Evolutionary conservation across 2,113 vertebrate genomes (phyloP), one percentile per base, ranked within the genome.

Genomic region (Malurus elegans): DNA sequence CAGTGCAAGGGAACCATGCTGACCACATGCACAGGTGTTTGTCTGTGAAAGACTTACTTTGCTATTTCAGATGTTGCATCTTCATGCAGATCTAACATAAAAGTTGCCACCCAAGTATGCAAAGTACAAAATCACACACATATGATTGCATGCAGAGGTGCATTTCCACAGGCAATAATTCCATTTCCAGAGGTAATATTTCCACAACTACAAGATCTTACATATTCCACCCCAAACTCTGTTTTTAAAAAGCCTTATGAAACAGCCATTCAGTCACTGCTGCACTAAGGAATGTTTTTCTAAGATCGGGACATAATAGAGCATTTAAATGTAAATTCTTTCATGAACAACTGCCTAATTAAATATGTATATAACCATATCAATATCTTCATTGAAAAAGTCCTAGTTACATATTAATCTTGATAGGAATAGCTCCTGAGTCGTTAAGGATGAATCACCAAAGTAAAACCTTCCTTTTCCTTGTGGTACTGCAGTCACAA

Each of bases 251-350:
- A n/a, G 61, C 34, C 32, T 80, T 80, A 66, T 25, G n/a, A 71
- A 93, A 69, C 48, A 88, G 29, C 44, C 89, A 14, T 54, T 75
- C 65, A 94, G 36, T 44, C 61, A 79, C 34, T 44, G 45, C 13
- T 67, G 32, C 50, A 69, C 36, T 48, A 79, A 57, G 7, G 13
- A 82, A 61, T 40, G 16, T 18, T 93, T 48, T 56, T 74, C 36
- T 83, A 48, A 56, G 36, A 85, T 67, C 38, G 67, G 42, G 54
- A 82, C 17, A 87, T 56, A 94, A 87, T 4, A 92, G 66, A 73
- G 62, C 15, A 92, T 93, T 82, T 86, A 71, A 72, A 91, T 90
- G 62, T 26, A 86, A 95, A 90, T 86, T 93, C 1, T 90, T 92
- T 50, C 74, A 73, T 45, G 69, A 95, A 92, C 36, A 92, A 88